A percentile compares a stretch with the other conserved stretches of the same genome.
phyloP scores from a whole-genome alignment of 1,140 invertebrate species.

The Monomorium pharaonis region DNA sequence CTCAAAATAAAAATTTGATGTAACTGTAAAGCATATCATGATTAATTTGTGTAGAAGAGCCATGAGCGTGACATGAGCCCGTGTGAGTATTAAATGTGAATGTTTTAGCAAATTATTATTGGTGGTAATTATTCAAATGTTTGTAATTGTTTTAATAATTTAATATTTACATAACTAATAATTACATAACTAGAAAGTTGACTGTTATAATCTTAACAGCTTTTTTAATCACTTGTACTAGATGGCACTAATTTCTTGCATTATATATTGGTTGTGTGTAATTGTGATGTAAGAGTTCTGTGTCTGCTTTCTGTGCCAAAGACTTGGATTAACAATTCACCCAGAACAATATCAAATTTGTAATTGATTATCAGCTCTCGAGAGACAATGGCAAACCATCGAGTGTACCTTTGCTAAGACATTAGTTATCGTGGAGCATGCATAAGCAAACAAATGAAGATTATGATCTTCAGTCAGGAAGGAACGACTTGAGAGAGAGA shows the following conservation, averaged over 20 bases:
- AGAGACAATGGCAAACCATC: too few relatives aligned
- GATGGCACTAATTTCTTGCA: neutral
- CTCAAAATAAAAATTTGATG: neutral
- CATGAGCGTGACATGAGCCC: neutral
- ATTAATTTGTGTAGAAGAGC: neutral
- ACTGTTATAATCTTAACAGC: neutral
- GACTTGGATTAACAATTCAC: too few relatives aligned
- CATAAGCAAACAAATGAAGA: too few relatives aligned
- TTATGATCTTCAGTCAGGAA: too few relatives aligned
- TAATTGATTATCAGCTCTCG: too few relatives aligned
- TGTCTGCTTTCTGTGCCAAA: too few relatives aligned
- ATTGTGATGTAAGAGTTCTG: too few relatives aligned
- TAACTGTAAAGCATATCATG: neutral
- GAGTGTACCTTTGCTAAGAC: too few relatives aligned
- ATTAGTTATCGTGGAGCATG: too few relatives aligned
- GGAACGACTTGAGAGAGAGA: too few relatives aligned
- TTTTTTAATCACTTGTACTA: constrained; percentile 6
- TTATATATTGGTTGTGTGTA: neutral
- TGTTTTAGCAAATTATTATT: neutral
- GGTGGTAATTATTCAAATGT: neutral
- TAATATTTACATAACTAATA: too few relatives aligned
- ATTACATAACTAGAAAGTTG: neutral
- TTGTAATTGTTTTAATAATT: constrained; percentile 17
- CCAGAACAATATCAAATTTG: too few relatives aligned
- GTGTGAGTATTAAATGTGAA: neutral